phyloP scores from a whole-genome alignment of 2,888 invertebrate genomes.

The Mythimna loreyi region DNA sequence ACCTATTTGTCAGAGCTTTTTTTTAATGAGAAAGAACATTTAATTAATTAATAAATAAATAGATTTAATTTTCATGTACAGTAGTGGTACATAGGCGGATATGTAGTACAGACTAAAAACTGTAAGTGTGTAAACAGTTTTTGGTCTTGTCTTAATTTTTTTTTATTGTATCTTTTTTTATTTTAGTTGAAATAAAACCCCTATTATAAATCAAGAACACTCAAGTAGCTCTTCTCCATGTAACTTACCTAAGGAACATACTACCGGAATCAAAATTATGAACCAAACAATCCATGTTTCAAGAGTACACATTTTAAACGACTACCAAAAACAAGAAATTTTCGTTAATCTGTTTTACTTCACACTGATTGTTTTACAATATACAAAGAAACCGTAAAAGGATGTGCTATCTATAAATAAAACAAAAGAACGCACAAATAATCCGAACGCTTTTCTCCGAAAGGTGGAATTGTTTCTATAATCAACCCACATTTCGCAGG shows the following conservation, averaged over 20 bases:
- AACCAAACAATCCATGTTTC: neutral
- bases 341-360: conserved; percentile 8
- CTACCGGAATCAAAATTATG: too few relatives aligned
- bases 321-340: neutral
- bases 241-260: too few relatives aligned
- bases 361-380: conserved; percentile 16
- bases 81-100: too few relatives aligned
- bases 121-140: neutral
- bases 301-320: neutral
- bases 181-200: too few relatives aligned
- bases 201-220: too few relatives aligned
- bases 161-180: neutral
- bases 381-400: conserved; percentile 22
- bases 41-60: too few relatives aligned
- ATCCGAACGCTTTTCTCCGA: neutral
- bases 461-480: neutral
- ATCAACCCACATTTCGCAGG: neutral
- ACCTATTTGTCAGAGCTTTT: neutral
- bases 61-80: too few relatives aligned
- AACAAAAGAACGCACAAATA: neutral
- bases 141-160: neutral
- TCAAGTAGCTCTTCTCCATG: too few relatives aligned
- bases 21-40: conserved; percentile 3
- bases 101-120: too few relatives aligned
- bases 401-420: neutral